Percentiles rank a stretch among this genome's conserved stretches.
Conservation (phyloP, 2,113 vertebrate species). For the Bungarus multicinctus region DNA sequence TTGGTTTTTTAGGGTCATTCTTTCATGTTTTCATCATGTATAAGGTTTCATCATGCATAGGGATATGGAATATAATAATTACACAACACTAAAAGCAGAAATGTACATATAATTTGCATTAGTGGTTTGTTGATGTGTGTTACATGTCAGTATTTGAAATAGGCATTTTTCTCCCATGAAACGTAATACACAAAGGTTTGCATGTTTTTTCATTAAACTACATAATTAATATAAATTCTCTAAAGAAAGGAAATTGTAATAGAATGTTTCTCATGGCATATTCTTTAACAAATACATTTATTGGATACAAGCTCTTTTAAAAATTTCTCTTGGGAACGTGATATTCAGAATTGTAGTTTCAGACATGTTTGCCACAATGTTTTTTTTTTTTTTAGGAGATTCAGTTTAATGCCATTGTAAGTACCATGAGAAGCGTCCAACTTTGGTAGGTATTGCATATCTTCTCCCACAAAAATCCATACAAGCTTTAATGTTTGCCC, state of each 20-base stretch:
- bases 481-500: background rate
- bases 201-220: background rate
- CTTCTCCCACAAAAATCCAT: background rate
- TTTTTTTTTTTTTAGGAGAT: background rate
- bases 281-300: background rate
- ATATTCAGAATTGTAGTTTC: background rate
- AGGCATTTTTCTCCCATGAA: background rate
- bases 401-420: background rate
- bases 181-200: background rate
- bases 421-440: background rate
- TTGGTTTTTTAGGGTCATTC: background rate
- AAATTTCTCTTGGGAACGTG: background rate
- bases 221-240: background rate
- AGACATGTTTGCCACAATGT: background rate
- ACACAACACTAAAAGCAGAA: background rate
- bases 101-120: background rate
- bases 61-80: background rate
- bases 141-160: background rate
- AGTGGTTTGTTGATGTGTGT: background rate
- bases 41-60: no score
- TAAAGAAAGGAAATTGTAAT: background rate
- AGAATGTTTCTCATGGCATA: background rate
- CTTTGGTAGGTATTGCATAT: background rate
- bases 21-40: no score
- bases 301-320: background rate